Conservation (phyloP, 2,113 vertebrate species). For the Pollachius pollachius region DNA sequence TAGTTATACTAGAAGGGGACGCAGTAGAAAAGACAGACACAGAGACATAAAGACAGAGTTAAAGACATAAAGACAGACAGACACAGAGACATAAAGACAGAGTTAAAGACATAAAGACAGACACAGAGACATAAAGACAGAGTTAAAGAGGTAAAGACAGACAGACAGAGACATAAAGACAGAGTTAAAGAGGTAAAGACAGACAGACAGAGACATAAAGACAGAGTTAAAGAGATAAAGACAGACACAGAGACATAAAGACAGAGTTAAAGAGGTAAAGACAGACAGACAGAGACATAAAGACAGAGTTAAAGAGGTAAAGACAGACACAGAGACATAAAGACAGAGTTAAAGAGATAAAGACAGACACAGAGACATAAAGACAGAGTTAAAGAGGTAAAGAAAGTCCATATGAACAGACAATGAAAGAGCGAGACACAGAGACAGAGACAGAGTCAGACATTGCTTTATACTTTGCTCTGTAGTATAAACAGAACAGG, state of each 20-base stretch:
- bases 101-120: background rate
- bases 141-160: background rate
- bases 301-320: background rate
- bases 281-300: background rate
- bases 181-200: background rate
- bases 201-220: background rate
- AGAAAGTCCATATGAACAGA: background rate
- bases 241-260: background rate
- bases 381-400: background rate
- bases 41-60: background rate
- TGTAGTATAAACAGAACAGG: too few relatives aligned
- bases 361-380: background rate
- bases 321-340: background rate
- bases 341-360: background rate
- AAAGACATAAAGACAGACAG: background rate
- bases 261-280: background rate
- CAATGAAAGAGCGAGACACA: background rate
- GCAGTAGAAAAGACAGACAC: too few relatives aligned
- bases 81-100: background rate
- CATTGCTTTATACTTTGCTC: too few relatives aligned
- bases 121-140: background rate
- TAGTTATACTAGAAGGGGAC: conserved; percentile 76
- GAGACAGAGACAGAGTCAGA: background rate
- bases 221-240: background rate
- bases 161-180: background rate